These are phyloP conservation scores for Meliscaeva auricollis DNA, from an alignment of 2,888 invertebrate genomes.

Conservation along the genomic window DNA sequence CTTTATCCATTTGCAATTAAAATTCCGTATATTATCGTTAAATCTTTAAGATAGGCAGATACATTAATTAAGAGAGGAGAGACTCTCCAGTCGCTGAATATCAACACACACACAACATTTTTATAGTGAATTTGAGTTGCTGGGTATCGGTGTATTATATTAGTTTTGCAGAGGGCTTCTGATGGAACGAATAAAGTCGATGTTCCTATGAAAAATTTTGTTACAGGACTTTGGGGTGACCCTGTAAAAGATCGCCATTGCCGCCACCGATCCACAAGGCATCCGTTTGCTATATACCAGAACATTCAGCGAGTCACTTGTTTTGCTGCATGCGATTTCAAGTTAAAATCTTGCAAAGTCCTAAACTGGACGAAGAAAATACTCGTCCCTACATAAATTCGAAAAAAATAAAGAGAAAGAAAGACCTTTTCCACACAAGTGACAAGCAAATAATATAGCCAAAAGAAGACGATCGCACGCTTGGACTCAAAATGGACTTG, in stretches of 20 bases:
- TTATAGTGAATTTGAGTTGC: conserved; percentile 21
- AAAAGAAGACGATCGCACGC: conserved; percentile 41
- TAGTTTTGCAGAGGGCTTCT: conserved; percentile 50
- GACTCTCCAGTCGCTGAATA: not conserved
- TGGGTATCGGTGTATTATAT: conserved; percentile 44
- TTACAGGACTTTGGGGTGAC: conserved; percentile 39
- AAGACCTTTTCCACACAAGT: conserved; percentile 32
- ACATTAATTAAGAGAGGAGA: conserved; percentile 75
- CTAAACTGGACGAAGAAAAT: conserved; percentile 25
- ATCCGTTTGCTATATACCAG: conserved; percentile 1
- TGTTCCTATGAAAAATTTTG: conserved; percentile 23
- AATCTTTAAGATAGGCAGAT: conserved; percentile 75
- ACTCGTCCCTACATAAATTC: too few species aligned
- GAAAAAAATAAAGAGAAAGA: not conserved
- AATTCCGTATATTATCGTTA: conserved; percentile 75
- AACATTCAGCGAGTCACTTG: conserved; percentile 44
- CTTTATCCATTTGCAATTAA: conserved; percentile 76
- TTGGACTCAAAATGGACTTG: conserved; percentile 30
- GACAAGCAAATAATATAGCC: conserved; percentile 67
- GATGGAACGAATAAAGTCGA: conserved; percentile 33
- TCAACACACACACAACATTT: too few species aligned
- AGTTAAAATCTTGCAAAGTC: conserved; percentile 45
- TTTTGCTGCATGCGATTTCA: conserved; percentile 66
- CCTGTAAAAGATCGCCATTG: conserved; percentile 42
- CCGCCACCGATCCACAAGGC: conserved; percentile 6